Base-by-base conservation (phyloP, 2,888 invertebrate genomes). In the Schizotus pectinicornis region DNA sequence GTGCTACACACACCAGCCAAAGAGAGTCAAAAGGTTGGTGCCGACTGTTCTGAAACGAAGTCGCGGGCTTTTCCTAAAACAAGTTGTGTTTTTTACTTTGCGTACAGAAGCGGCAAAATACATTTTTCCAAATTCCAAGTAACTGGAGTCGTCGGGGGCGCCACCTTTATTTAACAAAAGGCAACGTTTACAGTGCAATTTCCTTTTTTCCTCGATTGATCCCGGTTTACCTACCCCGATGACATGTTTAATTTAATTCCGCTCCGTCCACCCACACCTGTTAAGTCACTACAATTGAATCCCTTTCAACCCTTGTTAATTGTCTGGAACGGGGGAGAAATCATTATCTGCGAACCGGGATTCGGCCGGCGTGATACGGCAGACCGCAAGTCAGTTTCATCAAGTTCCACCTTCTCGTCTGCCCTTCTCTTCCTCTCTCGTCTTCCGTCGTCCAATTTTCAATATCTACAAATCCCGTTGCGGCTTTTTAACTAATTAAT, bases 231-330 rank as follows among this genome's bases (percentile, higher is more conserved):
- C 22, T 22, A 22, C 5, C 22, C 36, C 47, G 69, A 63, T 67
- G 71, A 71, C 73, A 74, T 73, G 73, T 75, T 76, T 74, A 76
- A 76, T 76, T 76, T 74, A 77, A 74, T 76, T 74, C 68, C 72
- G 74, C 71, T 73, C 74, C 69, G 69, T 70, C 69, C 71, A 72
- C 75, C 77, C 77, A 75, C 78, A 78, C 79, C 79, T 78, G 79
- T 78, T 79, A 79, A 78, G 75, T 77, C 74, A 71, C 74, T 72
- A 77, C 77, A 78, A 78, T 78, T 78, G 77, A 77, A 79, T 77
- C 77, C 76, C 76, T 76, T 77, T 76, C 75, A 73, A 79, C 79
- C 79, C 79, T 78, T 75, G 79, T 79, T 79, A 79, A 79, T 79
- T 79, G 77, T 79, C 78, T 72, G 75, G 75, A 78, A 78, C 75